Base-by-base conservation (phyloP, 2,797 vertebrate genomes). In the Chromobotia macracanthus region DNA sequence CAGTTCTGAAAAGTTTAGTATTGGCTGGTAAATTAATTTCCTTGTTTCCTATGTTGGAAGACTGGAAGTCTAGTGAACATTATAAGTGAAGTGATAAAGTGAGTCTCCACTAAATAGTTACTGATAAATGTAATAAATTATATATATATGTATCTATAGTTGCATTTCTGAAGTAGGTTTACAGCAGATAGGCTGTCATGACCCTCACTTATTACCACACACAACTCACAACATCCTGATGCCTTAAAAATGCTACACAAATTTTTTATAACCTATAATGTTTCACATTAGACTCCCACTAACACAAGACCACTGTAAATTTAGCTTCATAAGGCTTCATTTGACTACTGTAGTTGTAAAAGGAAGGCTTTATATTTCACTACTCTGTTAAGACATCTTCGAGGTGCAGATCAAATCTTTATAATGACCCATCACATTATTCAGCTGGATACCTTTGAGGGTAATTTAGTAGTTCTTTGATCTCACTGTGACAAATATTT, bases 381-480 rank as follows among this genome's bases (percentile, higher is more conserved):
- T 56, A 11, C 21, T 38, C 69, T 19, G 16, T 65, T 68, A 68
- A 60, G 65, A 77, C 23, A 10, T 66, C 60, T 67, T 28, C 41
- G 25, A 77, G 74, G 50, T 41, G 23, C 16, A 73, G 28, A 73
- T 76, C 69, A 66, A 72, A 67, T 77, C 58, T 75, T 70, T 44
- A 64, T 64, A 72, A 72, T 72, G 56, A 73, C 51, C 63, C 53
- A 48, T 77, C 53, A 38, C 55, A 72, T 72, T 67, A 66, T 50
- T 86, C 84, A 87, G 91, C 88, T 85, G 88, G 87, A 91, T 88
- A 87, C 85, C 88, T 91, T 91, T 91, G 90, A 92, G 86, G 86
- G 86, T 90, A 93, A 92, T 87, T 87, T 89, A 90, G 87, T 88
- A 89, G 84, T 83, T 88, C 88, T 91, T 90, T 92, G 89, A 92